Base-by-base conservation (phyloP, 2,113 vertebrate genomes). In the Atherinomorus stipes region DNA sequence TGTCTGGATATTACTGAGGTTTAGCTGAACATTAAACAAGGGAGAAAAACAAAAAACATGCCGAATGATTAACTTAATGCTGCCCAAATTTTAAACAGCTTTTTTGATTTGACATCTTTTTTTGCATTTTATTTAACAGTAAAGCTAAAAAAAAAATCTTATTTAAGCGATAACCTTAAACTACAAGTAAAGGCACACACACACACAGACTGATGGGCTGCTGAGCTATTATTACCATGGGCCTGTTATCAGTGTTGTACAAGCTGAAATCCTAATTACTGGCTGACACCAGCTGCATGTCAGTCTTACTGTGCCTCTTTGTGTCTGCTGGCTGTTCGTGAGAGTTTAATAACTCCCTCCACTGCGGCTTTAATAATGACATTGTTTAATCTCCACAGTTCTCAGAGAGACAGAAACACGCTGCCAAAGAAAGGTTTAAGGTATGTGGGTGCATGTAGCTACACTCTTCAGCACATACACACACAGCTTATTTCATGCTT, bases 371-470 rank as follows among this genome's bases (percentile, higher is more conserved):
- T 73, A 85, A 75, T 93, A 84, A 85, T 79, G 64, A 85, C 89
- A 85, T 76, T 82, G 88, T 91, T 92, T 87, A 64, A 75, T 89
- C 51, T 77, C 90, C 67, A 63, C 93, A 99, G 97, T 85, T 92
- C 92, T 87, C 95, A 94, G 85, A 95, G 95, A 0, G 96, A 98
- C 91, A 94, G 96, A 85, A 98, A 98, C 89, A 97, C 96, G 0
- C 94, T 98, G 68, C 96, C 97, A 86, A 99, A 98, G 94, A 99
- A 98, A 85, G 96, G 96, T 80, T 91, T 98, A 86, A 96, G 96
- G 97, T 98, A 96, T 92, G 74, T 13, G 50, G 37, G 61, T 21
- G 31, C 58, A 38, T 50, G 59, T 25, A 54, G 18, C 4, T 52
- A 44, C 56, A 50, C 25, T 53, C 12, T 4, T n/a, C 38, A 22